Conservation (phyloP, 37 sponge, comb jelly and placozoan genomes). For the Ianthella basta region DNA sequence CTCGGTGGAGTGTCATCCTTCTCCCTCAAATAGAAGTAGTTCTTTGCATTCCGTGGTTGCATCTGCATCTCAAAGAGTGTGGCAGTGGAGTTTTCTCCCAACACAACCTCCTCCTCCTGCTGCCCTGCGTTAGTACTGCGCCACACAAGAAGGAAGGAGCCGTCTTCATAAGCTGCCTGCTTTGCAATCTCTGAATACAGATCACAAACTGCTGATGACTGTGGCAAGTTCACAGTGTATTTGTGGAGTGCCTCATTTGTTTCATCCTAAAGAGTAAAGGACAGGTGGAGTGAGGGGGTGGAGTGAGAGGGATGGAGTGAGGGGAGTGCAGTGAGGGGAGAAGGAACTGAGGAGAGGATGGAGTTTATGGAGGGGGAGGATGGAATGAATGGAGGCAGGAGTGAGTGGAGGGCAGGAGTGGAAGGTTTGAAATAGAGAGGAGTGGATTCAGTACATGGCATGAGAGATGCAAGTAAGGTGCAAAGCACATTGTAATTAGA, state of each 20-base stretch:
- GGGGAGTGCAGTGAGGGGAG: neutral
- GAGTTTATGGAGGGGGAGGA: neutral
- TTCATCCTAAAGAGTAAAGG: conserved; percentile 32
- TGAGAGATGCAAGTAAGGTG: too few species aligned
- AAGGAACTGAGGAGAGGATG: neutral
- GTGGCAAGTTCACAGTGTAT: conserved; percentile 33
- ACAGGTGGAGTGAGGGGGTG: neutral
- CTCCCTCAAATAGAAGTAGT: conserved; percentile 42
- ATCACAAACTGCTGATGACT: conserved; percentile 42
- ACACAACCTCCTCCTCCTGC: conserved; percentile 9
- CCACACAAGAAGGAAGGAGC: conserved; percentile 22
- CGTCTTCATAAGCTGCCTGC: conserved; percentile 49
- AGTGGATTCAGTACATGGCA: neutral
- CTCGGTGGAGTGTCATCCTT: conserved; percentile 29
- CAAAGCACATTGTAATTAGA: too few species aligned
- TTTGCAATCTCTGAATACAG: conserved; percentile 56
- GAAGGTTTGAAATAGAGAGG: too few species aligned
- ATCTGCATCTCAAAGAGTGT: conserved; percentile 78
- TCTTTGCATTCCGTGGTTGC: conserved; percentile 42
- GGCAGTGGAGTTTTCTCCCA: conserved; percentile 65
- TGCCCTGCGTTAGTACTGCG: neutral
- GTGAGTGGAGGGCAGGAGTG: too few species aligned
- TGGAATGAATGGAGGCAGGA: neutral
- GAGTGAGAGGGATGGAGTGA: neutral
- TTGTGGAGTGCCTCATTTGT: conserved; percentile 28